Conservation (phyloP, 1,140 invertebrate genomes). For the Drosophila athabasca region DNA sequence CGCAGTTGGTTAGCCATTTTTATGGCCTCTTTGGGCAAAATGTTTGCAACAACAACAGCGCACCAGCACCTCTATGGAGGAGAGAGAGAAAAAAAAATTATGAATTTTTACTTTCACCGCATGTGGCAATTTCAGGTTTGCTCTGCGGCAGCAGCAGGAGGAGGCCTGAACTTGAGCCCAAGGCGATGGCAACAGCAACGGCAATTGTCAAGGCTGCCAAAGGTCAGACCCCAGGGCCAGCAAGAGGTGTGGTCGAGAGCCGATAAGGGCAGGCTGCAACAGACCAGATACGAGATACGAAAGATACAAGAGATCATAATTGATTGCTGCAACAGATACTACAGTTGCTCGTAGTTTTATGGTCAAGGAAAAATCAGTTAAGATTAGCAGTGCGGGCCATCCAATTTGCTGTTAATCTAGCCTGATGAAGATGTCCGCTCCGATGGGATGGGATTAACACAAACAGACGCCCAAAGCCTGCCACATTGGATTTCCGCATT, state of each 20-base stretch:
- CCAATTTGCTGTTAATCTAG: conserved; percentile 66
- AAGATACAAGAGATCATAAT: conserved; percentile 24
- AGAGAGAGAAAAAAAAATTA: conserved; percentile 60
- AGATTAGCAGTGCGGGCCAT: conserved; percentile 28
- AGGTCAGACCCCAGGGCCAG: conserved; percentile 48
- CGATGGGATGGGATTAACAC: conserved; percentile 58
- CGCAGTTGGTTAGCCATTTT: conserved; percentile 69
- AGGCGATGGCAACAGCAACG: conserved; percentile 30
- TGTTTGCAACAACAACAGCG: conserved; percentile 46
- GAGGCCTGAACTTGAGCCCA: conserved; percentile 69
- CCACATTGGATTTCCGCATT: conserved; percentile 72
- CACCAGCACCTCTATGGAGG: conserved; percentile 12
- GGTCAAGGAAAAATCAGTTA: conserved; percentile 47
- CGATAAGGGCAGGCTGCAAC: conserved; percentile 31
- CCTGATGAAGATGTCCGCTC: conserved; percentile 70
- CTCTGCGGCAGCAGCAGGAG: background rate
- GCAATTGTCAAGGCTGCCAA: conserved; percentile 75
- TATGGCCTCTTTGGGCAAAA: conserved; percentile 71
- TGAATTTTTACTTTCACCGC: conserved; percentile 84
- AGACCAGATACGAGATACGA: conserved; percentile 1
- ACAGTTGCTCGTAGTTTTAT: conserved; percentile 24
- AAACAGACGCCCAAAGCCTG: conserved; percentile 20
- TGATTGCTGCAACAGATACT: conserved; percentile 40
- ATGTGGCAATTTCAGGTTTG: conserved; percentile 64
- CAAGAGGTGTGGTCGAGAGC: conserved; percentile 62